A percentile compares a stretch with the other conserved stretches of the same genome.
Evolutionary conservation across 1,140 invertebrate species (phyloP).

Genomic region (Drosophila auraria): DNA sequence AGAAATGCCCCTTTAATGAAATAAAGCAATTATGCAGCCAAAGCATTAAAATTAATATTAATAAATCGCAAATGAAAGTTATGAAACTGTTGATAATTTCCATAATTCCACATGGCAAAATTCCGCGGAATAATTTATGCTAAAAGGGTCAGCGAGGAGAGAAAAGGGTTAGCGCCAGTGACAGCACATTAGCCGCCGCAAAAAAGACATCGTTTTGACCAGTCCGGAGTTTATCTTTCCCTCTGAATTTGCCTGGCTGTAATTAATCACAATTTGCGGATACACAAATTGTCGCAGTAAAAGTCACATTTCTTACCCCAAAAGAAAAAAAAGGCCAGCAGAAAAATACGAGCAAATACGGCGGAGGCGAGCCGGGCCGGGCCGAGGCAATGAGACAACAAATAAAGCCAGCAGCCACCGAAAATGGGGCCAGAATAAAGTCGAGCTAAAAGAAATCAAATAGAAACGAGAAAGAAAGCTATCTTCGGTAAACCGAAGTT

Average conservation of each 20-base stretch:
- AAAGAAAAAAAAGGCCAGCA: constrained; percentile 5
- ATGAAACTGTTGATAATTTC: constrained; percentile 37
- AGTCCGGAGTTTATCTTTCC: constrained; percentile 32
- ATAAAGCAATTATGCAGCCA: constrained; percentile 30
- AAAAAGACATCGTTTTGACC: constrained; percentile 38
- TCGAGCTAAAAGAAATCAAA: constrained; percentile 58
- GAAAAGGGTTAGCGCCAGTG: constrained; percentile 16
- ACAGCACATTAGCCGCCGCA: constrained; percentile 43
- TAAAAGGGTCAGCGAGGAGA: constrained; percentile 27
- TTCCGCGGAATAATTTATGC: constrained; percentile 39
- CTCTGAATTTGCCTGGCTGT: constrained; percentile 27
- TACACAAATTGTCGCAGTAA: constrained; percentile 73
- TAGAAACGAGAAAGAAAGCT: constrained; percentile 40
- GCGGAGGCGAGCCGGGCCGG: constrained; percentile 1
- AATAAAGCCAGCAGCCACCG: constrained; percentile 60
- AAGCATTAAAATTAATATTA: constrained; percentile 48
- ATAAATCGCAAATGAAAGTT: constrained; percentile 48
- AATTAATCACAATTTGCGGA: constrained; percentile 73
- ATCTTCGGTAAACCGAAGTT: too few relatives aligned
- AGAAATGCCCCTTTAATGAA: constrained; percentile 24
- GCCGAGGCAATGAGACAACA: constrained; percentile 53
- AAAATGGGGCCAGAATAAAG: constrained; percentile 63
- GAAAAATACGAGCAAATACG: background rate
- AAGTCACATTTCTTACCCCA: constrained; percentile 64
- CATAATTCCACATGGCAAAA: constrained; percentile 29